A percentile compares a stretch with the other conserved stretches of the same genome.
phyloP scores from a whole-genome alignment of 2,888 invertebrate species.

The Gymnosoma rotundatum region DNA sequence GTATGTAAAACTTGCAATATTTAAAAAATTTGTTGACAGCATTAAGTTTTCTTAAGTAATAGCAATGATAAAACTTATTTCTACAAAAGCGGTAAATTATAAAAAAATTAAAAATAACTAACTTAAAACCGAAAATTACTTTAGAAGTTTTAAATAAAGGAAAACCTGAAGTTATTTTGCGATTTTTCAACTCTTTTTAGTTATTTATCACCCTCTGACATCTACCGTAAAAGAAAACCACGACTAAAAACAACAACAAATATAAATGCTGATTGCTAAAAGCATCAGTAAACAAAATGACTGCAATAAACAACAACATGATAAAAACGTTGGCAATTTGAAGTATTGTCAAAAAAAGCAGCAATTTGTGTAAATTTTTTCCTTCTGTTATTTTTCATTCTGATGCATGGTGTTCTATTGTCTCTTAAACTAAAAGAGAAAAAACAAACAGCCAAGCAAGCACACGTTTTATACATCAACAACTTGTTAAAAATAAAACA shows the following conservation, averaged over 20 bases:
- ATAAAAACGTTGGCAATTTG: constrained; percentile 70
- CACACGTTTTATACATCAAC: constrained; percentile 52
- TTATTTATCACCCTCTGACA: constrained; percentile 67
- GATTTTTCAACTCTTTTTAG: constrained; percentile 55
- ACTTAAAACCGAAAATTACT: constrained; percentile 2
- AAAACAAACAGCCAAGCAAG: constrained; percentile 43
- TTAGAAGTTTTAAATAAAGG: constrained; percentile 8
- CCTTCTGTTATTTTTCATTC: constrained; percentile 14
- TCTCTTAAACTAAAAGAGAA: constrained; percentile 30
- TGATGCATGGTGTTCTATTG: constrained; percentile 47
- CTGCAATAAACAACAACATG: constrained; percentile 65
- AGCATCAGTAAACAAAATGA: constrained; percentile 64
- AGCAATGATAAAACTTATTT: neutral
- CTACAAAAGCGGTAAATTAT: neutral
- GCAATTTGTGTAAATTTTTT: constrained; percentile 68
- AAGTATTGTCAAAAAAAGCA: constrained; percentile 71
- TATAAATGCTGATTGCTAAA: constrained; percentile 59
- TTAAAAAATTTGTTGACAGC: constrained; percentile 34
- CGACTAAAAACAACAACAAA: constrained; percentile 39
- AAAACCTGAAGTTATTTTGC: constrained; percentile 40
- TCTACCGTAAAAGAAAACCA: constrained; percentile 53
- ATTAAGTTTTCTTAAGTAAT: no score
- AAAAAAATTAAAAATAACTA: constrained; percentile 8
- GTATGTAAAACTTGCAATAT: neutral
- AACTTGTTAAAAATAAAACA: constrained; percentile 48